Evolutionary conservation across 1,140 invertebrate genomes (phyloP), one percentile per base, ranked within the genome.

Genomic region (Dreissena rostriformis): DNA sequence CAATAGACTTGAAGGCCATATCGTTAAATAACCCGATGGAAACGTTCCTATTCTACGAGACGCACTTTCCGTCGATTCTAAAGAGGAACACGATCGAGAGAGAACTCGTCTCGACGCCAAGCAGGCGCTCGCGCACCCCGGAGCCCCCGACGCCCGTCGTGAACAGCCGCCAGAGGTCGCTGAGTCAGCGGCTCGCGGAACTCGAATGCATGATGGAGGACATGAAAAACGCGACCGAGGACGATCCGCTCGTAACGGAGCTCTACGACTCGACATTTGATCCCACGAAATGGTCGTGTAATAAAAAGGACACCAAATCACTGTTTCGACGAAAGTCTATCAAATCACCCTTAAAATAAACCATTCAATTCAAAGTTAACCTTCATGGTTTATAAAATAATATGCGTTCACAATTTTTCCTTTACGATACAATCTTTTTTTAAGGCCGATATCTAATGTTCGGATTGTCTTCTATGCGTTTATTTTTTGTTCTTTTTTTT

Each of bases 261-360:
- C 61, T 84, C 19, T n/a, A 79, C 55, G 61, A 70, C n/a, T 4
- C 28, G 29, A 75, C 61, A 12, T 84, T 84, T 61, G 53, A 84
- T 52, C 82, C 82, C 22, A 84, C 67, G 4, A 84, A 51, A 67
- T 84, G 82, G 82, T 15, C 53, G 11, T 84, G 82, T 74, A 78
- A 78, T 63, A 78, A 65, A 55, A 14, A 73, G 26, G 76, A 85
- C 52, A 57, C 53, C 10, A 24, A 12, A n/a, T 68, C 22, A 29
- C n/a, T 78, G 22, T 19, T 17, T n/a, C 52, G 70, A 29, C 19
- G 74, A 49, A 73, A 78, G n/a, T 79, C 68, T 1, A 79, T 72
- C 29, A 70, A 65, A 12, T 61, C 76, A 61, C 63, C 67, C 22
- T 61, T 5, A 39, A 39, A 39, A 39, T 39, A 2, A 8, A 5